Evolutionary conservation across 2,888 invertebrate species (phyloP).

Genomic region (Tinea pellionella): DNA sequence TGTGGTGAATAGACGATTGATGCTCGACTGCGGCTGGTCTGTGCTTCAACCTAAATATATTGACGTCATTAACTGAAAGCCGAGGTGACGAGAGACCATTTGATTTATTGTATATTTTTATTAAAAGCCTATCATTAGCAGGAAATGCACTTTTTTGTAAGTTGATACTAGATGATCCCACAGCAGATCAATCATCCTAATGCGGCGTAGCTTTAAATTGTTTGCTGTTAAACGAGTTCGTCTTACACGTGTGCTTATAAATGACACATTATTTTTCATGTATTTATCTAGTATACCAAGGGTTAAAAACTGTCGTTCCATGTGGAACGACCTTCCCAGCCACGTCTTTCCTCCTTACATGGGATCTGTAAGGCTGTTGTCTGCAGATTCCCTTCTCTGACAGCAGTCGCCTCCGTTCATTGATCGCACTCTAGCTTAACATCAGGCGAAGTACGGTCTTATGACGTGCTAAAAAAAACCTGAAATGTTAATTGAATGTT

Average conservation of each 20-base stretch:
- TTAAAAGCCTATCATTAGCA: conserved; percentile 56
- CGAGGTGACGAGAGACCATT: conserved; percentile 40
- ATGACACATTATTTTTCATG: no score
- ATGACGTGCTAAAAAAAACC: no score
- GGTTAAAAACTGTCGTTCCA: no score
- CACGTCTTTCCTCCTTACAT: no score
- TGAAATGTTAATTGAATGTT: no score
- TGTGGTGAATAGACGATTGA: conserved; percentile 61
- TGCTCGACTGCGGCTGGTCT: conserved; percentile 22
- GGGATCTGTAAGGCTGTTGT: no score
- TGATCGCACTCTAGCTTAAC: no score
- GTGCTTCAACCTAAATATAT: conserved; percentile 35
- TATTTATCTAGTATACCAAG: no score
- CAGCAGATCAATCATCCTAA: conserved; percentile 49
- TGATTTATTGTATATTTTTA: conserved; percentile 15
- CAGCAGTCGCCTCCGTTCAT: no score
- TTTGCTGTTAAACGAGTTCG: neutral
- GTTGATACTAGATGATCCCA: conserved; percentile 34
- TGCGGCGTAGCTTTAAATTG: neutral
- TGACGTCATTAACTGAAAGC: conserved; percentile 41
- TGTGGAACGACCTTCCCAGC: no score
- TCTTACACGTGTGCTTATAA: neutral
- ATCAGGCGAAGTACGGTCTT: no score
- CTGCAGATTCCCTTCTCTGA: no score
- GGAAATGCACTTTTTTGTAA: conserved; percentile 37